Percentiles rank a stretch among this genome's conserved stretches.
Evolutionary conservation across 2,888 invertebrate species (phyloP).

Genomic region (Ophonus ardosiacus): DNA sequence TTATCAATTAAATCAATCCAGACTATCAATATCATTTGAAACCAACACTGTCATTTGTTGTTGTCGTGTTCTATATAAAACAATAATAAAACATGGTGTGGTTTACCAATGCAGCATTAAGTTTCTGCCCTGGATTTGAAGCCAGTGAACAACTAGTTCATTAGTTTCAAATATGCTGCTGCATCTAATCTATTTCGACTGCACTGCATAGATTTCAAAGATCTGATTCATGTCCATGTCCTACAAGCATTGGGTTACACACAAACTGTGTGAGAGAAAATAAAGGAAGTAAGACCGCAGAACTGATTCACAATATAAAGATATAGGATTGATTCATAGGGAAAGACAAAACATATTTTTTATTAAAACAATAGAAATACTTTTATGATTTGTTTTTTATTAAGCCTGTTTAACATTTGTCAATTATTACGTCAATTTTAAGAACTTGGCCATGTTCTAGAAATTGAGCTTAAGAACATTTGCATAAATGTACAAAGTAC

Average conservation of each 20-base stretch:
- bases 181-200: background rate
- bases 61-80: background rate
- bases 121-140: conserved; percentile 14
- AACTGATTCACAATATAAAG: background rate
- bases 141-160: conserved; percentile 9
- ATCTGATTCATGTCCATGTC: background rate
- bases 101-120: conserved; percentile 6
- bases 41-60: background rate
- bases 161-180: conserved; percentile 6
- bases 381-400: no score
- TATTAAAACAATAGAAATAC: no score
- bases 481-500: no score
- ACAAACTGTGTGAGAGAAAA: background rate
- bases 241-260: background rate
- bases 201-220: background rate
- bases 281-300: background rate
- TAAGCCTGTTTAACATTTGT: no score
- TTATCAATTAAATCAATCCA: background rate
- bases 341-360: background rate
- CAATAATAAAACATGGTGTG: background rate
- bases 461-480: no score
- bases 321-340: background rate
- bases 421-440: no score
- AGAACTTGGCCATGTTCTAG: no score
- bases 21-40: background rate